Base-by-base conservation (phyloP, 1,140 invertebrate species). In the Stegodyphus mimosarum region DNA sequence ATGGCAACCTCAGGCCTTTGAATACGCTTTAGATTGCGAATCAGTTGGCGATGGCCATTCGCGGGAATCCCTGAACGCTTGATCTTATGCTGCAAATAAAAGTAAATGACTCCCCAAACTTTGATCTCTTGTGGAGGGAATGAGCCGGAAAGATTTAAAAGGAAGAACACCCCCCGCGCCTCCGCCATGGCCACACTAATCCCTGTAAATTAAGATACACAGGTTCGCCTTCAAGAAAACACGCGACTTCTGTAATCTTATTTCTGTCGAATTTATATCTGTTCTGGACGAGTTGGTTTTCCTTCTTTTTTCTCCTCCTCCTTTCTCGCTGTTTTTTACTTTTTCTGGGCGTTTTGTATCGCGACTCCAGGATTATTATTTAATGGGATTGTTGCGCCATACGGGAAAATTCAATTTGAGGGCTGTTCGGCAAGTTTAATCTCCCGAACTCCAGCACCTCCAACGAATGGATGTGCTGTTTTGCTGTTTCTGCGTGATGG, bases 131-230 rank as follows among this genome's bases (percentile, higher is more conserved):
- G 33, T 33, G 33, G 33, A 33, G 33, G 33, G 78, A 81, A 81
- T 72, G 78, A 81, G 78, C 69, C 69, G 70, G 78, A 81, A 81
- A 72, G 67, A 70, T 81, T 81, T 81, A 81, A 81, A 63, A 53
- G 70, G 76, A 13, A 15, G 17, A 6, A 15, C 51, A 52, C 52
- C 55, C 55, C 9, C 55, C 15, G 9, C 33, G 6, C 69, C 69
- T 72, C n/a, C 4, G 10, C 69, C 33, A 10, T 18, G 50, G 13
- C 69, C 18, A 60, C 10, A 48, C 69, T 63, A 81, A 81, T 81
- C 78, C 78, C 6, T 33, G 18, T 81, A 81, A 81, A 81, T 81
- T 81, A 81, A 81, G 78, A 81, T 81, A 81, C 78, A 81, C 78
- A 64, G 48, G 69, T 81, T 81, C 51, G 53, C 67, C 55, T 81